A percentile compares a stretch with the other conserved stretches of the same genome.
phyloP scores from a whole-genome alignment of 2,888 invertebrate genomes.

The Neuroscelio doddi region DNA sequence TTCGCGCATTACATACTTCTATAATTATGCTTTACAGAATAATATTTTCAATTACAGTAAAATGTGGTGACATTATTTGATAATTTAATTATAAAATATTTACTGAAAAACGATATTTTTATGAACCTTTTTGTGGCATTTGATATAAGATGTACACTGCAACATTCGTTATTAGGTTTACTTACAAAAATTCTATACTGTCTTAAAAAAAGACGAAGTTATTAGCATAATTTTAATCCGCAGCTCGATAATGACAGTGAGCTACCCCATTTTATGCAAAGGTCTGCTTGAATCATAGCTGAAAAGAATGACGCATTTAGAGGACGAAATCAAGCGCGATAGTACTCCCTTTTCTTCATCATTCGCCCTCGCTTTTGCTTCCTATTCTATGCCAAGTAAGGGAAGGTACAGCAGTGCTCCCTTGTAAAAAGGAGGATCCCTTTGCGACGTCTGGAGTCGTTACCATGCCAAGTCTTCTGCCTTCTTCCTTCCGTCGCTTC shows the following conservation, averaged over 20 bases:
- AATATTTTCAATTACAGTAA: no score
- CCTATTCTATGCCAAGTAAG: slow-evolving; percentile 30
- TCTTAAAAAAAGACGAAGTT: no score
- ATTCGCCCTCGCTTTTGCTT: slow-evolving; percentile 38
- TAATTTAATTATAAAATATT: no score
- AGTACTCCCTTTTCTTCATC: slow-evolving; percentile 41
- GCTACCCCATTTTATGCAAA: slow-evolving; percentile 19
- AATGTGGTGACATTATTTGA: no score
- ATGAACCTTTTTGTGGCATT: no score
- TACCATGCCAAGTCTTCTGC: slow-evolving; percentile 53
- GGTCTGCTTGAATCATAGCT: slow-evolving; percentile 22
- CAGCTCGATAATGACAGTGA: slow-evolving; percentile 7
- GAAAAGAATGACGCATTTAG: slow-evolving; percentile 44
- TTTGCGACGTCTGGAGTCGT: slow-evolving; percentile 51
- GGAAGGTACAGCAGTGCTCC: slow-evolving; percentile 29
- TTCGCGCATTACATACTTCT: no score
- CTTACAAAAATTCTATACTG: no score
- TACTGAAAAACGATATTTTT: no score
- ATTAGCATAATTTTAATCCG: no score
- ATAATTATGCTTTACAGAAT: no score
- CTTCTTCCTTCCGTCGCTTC: slow-evolving; percentile 49
- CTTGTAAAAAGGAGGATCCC: slow-evolving; percentile 45
- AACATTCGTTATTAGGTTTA: no score
- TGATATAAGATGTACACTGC: no score
- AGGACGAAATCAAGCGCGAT: slow-evolving; percentile 54